These are phyloP conservation scores for Siniperca chuatsi DNA, from an alignment of 2,113 vertebrate genomes.

Conservation along the genomic window DNA sequence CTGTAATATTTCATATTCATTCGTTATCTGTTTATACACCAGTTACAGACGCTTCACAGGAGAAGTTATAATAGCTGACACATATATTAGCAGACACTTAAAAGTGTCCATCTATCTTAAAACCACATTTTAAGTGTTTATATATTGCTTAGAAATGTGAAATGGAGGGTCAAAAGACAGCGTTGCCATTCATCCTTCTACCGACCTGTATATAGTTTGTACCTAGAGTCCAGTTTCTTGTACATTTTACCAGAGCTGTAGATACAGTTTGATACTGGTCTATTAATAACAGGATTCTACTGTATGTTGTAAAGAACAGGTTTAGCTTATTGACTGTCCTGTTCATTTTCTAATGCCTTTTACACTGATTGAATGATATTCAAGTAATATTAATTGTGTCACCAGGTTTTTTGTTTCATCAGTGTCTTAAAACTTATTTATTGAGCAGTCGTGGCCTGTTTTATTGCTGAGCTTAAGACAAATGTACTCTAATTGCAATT, in stretches of 20 bases:
- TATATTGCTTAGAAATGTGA: constrained; percentile 4
- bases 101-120: background rate
- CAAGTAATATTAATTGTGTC: background rate
- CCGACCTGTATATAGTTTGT: constrained; percentile 33
- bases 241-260: constrained; percentile 24
- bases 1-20: too few relatives aligned
- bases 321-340: constrained; percentile 14
- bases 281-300: constrained; percentile 1
- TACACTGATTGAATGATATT: constrained; percentile 34
- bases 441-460: constrained; percentile 18
- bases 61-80: background rate
- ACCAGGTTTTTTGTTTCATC: background rate
- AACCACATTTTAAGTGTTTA: background rate
- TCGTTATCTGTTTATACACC: background rate
- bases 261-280: constrained; percentile 45
- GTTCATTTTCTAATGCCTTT: constrained; percentile 53
- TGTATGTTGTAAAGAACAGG: constrained; percentile 48
- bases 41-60: background rate
- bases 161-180: background rate
- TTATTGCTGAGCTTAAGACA: background rate
- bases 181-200: background rate
- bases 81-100: background rate
- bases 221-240: constrained; percentile 5
- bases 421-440: constrained; percentile 41
- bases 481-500: background rate